Conservation (phyloP, 1,140 invertebrate genomes). For the Varroa destructor region DNA sequence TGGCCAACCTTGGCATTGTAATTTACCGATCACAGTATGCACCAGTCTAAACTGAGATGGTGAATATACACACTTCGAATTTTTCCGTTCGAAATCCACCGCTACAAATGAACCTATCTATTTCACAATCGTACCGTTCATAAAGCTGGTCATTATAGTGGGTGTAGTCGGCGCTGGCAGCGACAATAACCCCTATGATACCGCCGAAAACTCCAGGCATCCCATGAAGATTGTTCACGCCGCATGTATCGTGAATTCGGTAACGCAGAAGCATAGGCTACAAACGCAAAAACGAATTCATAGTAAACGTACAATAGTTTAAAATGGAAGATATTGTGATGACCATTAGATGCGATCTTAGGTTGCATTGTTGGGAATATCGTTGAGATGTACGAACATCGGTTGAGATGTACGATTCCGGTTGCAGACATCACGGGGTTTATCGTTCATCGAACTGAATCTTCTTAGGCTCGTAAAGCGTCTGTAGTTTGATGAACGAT, state of each 20-base stretch:
- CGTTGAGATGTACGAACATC: too few species aligned
- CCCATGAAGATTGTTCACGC: constrained; percentile 87
- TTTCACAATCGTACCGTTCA: not conserved
- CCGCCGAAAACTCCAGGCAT: constrained; percentile 79
- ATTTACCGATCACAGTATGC: too few species aligned
- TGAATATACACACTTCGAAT: too few species aligned
- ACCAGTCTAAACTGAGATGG: too few species aligned
- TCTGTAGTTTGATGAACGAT: too few species aligned
- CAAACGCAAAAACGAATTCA: constrained; percentile 1
- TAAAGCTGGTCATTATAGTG: constrained; percentile 42
- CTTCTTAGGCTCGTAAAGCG: too few species aligned
- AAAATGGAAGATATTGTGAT: constrained; percentile 33
- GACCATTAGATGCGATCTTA: not conserved
- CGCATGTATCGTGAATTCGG: constrained; percentile 77
- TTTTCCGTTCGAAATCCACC: too few species aligned
- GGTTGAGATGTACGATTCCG: too few species aligned
- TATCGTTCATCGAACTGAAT: too few species aligned
- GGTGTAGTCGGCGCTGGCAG: constrained; percentile 52
- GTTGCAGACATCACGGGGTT: too few species aligned
- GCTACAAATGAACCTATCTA: not conserved
- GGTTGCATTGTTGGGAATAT: constrained; percentile 26
- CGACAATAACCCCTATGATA: constrained; percentile 59
- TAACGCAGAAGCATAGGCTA: constrained; percentile 42
- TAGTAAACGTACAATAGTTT: constrained; percentile 5
- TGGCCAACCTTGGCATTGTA: too few species aligned